These are phyloP conservation scores for Saccostrea glomerata DNA, from an alignment of 1,140 invertebrate species.

Conservation along the genomic window DNA sequence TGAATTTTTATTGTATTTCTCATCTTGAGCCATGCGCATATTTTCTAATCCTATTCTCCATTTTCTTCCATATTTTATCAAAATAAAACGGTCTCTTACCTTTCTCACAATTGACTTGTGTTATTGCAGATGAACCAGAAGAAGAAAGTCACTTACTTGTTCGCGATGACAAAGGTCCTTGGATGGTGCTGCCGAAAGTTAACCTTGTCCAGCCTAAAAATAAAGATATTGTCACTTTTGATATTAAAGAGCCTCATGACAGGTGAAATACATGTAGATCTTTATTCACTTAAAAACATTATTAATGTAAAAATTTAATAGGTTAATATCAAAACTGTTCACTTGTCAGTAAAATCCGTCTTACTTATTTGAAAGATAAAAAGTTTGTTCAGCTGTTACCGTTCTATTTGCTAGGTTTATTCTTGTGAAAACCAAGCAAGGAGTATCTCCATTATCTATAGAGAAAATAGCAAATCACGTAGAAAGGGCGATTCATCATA, in stretches of 20 bases:
- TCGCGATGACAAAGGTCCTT: conserved; percentile 44
- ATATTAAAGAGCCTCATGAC: conserved; percentile 56
- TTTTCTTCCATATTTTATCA: too few species aligned
- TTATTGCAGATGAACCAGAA: conserved; percentile 53
- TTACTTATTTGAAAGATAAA: neutral
- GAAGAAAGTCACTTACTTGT: conserved; percentile 63
- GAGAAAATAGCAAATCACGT: conserved; percentile 56
- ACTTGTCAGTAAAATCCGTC: neutral
- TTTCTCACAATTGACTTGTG: neutral
- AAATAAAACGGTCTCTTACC: too few species aligned
- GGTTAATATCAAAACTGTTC: neutral
- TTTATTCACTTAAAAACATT: neutral
- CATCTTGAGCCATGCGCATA: too few species aligned
- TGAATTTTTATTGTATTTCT: too few species aligned
- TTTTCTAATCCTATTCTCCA: too few species aligned
- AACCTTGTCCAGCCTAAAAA: conserved; percentile 64
- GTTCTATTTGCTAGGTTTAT: conserved; percentile 54
- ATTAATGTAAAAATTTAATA: neutral
- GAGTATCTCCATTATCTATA: conserved; percentile 37
- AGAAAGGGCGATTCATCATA: conserved; percentile 53
- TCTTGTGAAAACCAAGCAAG: conserved; percentile 60
- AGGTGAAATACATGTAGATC: conserved; percentile 51
- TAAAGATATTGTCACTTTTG: conserved; percentile 68
- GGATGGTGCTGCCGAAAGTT: conserved; percentile 57
- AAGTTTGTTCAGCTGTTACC: neutral